Percentiles rank a stretch among this genome's conserved stretches.
phyloP scores from a whole-genome alignment of 2,113 vertebrate species.

The Dicerorhinus sumatrensis region DNA sequence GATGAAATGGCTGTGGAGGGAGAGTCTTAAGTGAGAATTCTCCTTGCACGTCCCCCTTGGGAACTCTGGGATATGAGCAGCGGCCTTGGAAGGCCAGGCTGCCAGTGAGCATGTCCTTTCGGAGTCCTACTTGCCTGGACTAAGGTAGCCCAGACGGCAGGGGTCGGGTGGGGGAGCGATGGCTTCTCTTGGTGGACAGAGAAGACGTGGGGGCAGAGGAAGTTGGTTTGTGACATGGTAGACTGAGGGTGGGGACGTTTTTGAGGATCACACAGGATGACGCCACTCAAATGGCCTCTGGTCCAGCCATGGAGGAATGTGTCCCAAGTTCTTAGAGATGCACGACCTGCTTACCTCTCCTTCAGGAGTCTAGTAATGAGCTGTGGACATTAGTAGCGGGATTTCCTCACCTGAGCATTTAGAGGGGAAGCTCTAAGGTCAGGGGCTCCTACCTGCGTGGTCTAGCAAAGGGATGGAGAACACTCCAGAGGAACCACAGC shows the following conservation, averaged over 20 bases:
- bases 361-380: not conserved
- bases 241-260: not conserved
- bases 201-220: not conserved
- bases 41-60: not conserved
- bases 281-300: not conserved
- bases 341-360: not conserved
- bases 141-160: not conserved
- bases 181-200: not conserved
- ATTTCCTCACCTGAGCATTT: not conserved
- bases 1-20: not conserved
- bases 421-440: not conserved
- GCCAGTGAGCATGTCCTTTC: not conserved
- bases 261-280: not conserved
- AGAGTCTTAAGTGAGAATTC: not conserved
- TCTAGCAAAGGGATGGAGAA: not conserved
- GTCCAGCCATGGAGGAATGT: not conserved
- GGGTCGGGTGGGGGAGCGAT: not conserved
- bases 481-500: too few species aligned
- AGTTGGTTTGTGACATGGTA: not conserved
- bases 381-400: not conserved
- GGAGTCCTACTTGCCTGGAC: not conserved
- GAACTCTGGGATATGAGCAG: not conserved
- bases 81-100: conserved; percentile 25
- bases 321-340: not conserved
- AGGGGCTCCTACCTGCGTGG: not conserved